These are phyloP conservation scores for Pampusana beccarii DNA, from an alignment of 2,113 vertebrate species.

Conservation along the genomic window DNA sequence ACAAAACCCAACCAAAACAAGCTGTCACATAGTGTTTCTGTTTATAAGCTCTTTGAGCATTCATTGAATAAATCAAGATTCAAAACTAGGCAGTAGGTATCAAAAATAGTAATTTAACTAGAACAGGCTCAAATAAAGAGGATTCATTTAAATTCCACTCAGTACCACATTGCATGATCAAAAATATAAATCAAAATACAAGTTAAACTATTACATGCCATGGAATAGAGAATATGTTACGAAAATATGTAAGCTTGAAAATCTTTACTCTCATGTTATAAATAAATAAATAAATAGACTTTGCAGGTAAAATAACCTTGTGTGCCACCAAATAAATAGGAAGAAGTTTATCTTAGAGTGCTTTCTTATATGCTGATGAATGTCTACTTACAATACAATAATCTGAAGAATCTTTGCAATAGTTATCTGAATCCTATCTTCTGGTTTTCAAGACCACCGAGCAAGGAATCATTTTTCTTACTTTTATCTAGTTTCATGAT, in stretches of 20 bases:
- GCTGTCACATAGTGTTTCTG: background rate
- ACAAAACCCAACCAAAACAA: no score
- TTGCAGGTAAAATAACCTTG: background rate
- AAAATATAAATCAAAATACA: background rate
- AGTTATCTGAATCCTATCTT: background rate
- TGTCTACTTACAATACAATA: background rate
- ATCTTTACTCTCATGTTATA: background rate
- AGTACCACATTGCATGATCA: background rate
- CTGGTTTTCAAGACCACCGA: background rate
- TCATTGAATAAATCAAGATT: background rate
- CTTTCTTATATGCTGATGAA: background rate
- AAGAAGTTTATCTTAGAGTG: background rate
- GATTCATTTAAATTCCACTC: background rate
- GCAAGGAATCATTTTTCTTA: background rate
- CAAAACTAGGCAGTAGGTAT: background rate
- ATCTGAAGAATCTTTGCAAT: background rate
- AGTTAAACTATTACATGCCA: background rate
- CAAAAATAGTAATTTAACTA: background rate
- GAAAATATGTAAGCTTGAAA: background rate
- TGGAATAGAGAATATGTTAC: background rate
- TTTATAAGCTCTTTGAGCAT: background rate
- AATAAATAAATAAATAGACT: background rate
- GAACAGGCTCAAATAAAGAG: background rate
- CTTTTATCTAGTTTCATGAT: background rate
- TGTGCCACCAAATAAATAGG: background rate